Percentiles rank a stretch among this genome's conserved stretches.
Conservation (phyloP, 2,888 invertebrate species). For the Ephialtes manifestator region DNA sequence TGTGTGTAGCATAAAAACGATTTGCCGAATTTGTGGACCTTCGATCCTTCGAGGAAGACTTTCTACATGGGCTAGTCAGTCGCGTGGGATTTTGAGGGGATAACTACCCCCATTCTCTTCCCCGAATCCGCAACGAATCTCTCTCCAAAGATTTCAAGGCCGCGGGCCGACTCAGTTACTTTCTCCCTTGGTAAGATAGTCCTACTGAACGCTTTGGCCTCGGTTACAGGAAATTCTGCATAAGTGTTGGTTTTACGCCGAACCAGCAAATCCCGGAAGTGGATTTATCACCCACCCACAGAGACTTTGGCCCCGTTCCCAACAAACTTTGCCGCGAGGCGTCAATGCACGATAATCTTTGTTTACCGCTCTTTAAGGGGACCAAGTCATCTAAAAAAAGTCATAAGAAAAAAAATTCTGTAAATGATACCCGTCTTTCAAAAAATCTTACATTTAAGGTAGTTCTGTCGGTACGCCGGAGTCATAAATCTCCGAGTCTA, state of each 20-base stretch:
- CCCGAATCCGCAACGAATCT: conserved; percentile 46
- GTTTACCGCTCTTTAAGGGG: not conserved
- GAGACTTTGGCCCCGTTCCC: conserved; percentile 25
- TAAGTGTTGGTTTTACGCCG: not conserved
- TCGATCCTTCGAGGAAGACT: conserved; percentile 9
- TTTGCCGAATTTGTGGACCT: conserved; percentile 3
- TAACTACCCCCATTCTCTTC: conserved; percentile 43
- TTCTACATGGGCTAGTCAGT: not conserved
- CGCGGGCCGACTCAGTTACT: not conserved
- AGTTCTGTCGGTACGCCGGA: too few relatives aligned
- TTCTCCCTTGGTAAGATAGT: conserved; percentile 9
- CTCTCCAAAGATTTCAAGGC: conserved; percentile 41
- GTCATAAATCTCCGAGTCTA: too few relatives aligned
- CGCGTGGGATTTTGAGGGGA: not conserved
- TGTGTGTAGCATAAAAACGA: not conserved
- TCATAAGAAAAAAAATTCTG: too few relatives aligned
- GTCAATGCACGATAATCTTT: not conserved
- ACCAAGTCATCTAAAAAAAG: not conserved
- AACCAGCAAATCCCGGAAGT: conserved; percentile 48
- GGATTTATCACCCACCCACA: conserved; percentile 32
- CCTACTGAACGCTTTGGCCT: conserved; percentile 22
- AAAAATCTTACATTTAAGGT: too few relatives aligned
- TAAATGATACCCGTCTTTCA: too few relatives aligned
- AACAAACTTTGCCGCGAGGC: not conserved
- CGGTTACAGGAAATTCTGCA: not conserved